Conservation (phyloP, 2,797 vertebrate species). For the Peromyscus melanophrys region DNA sequence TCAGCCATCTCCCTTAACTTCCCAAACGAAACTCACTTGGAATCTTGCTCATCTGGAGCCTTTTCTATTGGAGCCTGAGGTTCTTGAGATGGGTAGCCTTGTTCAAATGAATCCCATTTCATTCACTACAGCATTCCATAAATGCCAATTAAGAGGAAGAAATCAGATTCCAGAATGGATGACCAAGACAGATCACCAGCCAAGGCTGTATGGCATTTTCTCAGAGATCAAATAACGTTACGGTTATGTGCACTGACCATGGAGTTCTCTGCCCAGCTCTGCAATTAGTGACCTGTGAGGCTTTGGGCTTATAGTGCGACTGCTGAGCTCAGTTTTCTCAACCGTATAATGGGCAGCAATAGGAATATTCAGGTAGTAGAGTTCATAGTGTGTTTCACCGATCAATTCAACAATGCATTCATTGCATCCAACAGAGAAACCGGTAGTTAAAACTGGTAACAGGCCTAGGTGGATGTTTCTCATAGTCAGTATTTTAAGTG, state of each 20-base stretch:
- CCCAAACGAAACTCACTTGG: background rate
- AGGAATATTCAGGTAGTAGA: background rate
- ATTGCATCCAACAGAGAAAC: background rate
- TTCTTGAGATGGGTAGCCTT: background rate
- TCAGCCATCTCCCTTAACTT: background rate
- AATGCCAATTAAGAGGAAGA: background rate
- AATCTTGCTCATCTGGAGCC: background rate
- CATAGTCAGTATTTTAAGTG: background rate
- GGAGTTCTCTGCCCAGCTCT: background rate
- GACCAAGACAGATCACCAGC: background rate
- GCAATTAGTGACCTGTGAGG: background rate
- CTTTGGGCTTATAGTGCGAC: background rate
- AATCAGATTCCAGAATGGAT: background rate
- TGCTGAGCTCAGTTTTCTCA: background rate
- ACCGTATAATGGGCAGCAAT: background rate
- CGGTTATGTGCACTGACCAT: background rate
- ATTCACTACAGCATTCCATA: background rate
- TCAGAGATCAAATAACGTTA: background rate
- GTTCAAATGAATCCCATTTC: background rate
- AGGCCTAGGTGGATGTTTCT: background rate
- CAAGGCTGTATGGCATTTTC: background rate
- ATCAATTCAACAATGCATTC: background rate
- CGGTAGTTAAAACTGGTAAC: background rate
- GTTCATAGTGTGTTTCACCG: background rate
- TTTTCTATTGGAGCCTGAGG: background rate